A percentile compares a stretch with the other conserved stretches of the same genome.
Conservation (phyloP, 2,113 vertebrate species). For the Sylvia atricapilla region DNA sequence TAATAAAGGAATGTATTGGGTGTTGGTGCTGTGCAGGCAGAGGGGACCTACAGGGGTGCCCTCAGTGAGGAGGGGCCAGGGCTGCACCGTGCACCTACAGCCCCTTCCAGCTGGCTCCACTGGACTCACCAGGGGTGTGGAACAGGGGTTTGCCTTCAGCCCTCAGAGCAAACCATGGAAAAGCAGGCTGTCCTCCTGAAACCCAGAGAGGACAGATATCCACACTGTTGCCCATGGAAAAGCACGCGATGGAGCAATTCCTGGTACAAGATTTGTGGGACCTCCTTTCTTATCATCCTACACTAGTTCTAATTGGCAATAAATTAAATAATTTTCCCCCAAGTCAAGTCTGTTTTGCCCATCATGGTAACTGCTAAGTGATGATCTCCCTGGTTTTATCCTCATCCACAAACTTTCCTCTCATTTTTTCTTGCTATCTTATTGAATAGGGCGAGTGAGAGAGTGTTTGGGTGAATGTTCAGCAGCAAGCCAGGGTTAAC, state of each 20-base stretch:
- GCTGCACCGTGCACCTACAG: fast-evolving
- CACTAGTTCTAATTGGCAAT: background rate
- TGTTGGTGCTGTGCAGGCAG: background rate
- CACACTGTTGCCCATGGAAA: background rate
- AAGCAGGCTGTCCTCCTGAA: background rate
- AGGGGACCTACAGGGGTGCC: background rate
- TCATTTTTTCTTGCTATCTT: background rate
- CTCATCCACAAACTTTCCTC: background rate
- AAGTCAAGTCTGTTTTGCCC: background rate
- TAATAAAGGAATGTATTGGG: background rate
- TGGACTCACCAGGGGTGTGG: fast-evolving
- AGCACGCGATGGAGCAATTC: background rate
- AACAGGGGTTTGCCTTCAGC: background rate
- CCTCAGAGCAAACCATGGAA: background rate
- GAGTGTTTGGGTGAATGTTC: fast-evolving
- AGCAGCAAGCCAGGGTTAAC: background rate
- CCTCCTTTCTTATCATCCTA: background rate
- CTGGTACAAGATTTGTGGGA: background rate
- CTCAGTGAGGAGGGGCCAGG: background rate
- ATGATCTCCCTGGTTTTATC: background rate
- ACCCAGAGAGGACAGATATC: background rate
- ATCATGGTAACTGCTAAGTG: background rate
- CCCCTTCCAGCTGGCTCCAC: fast-evolving
- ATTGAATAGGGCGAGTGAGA: background rate
- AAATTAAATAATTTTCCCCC: background rate